Evolutionary conservation across 92 coral and sea anemone species (phyloP).

Genomic region (Meandrina meandrites): DNA sequence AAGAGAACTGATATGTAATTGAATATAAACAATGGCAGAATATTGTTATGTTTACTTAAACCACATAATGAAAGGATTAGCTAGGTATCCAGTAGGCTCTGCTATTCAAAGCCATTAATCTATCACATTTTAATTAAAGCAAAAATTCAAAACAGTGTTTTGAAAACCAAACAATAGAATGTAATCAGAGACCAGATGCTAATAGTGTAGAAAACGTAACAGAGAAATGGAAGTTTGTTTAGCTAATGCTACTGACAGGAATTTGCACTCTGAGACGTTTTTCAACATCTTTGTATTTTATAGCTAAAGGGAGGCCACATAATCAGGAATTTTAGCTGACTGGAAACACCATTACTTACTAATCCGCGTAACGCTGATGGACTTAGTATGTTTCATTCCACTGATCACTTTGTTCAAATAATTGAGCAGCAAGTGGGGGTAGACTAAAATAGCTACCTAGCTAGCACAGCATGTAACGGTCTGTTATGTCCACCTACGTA

Average conservation of each 20-base stretch:
- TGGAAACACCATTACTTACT: not conserved
- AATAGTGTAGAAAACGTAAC: not conserved
- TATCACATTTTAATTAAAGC: constrained; percentile 16
- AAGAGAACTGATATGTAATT: not conserved
- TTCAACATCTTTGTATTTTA: not conserved
- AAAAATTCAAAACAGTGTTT: constrained; percentile 8
- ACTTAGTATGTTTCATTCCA: not conserved
- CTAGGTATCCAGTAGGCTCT: constrained; percentile 2
- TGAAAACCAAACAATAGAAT: constrained; percentile 15
- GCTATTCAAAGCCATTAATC: constrained; percentile 24
- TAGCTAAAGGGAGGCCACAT: not conserved
- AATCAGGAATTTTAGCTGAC: not conserved
- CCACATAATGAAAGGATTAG: constrained; percentile 12
- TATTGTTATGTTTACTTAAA: constrained; percentile 17
- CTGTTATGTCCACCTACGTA: not conserved
- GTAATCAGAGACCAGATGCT: constrained; percentile 8
- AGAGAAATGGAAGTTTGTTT: not conserved
- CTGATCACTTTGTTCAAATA: constrained; percentile 7
- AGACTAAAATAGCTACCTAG: not conserved
- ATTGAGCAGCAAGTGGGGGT: not conserved
- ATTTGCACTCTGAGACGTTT: not conserved
- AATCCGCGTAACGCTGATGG: not conserved
- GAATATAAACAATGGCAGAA: constrained; percentile 21
- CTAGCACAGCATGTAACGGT: constrained; percentile 13
- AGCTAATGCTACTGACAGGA: not conserved